These are phyloP conservation scores for Eurytoma adleriae DNA, from an alignment of 2,888 invertebrate species.

Conservation along the genomic window DNA sequence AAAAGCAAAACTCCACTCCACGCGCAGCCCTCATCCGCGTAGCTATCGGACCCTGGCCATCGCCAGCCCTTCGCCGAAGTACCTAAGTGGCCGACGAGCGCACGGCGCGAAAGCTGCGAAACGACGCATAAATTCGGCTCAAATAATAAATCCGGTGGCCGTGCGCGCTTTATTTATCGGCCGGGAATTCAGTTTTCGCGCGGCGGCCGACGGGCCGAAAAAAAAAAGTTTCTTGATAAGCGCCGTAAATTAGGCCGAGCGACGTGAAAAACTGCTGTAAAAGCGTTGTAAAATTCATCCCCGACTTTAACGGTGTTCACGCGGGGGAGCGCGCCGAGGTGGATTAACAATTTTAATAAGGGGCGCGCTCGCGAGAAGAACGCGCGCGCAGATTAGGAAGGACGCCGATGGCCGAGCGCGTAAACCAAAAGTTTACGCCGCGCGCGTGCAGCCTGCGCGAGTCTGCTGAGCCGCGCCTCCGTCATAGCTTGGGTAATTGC, in stretches of 20 bases:
- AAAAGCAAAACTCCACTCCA: no score
- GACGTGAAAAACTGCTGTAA: slow-evolving; percentile 15
- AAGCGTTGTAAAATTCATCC: slow-evolving; percentile 7
- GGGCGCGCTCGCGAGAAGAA: neutral
- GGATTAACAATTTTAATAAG: slow-evolving; percentile 63
- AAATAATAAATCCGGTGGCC: slow-evolving; percentile 16
- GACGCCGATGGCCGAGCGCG: neutral
- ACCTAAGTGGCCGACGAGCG: no score
- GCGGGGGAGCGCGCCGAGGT: neutral
- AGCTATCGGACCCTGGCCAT: no score
- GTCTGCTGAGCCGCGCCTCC: no score
- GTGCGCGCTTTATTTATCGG: slow-evolving; percentile 5
- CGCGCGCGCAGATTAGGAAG: neutral
- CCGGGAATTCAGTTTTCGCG: neutral
- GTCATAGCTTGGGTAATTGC: no score
- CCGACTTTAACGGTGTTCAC: neutral
- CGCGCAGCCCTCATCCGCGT: no score
- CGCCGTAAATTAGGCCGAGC: slow-evolving; percentile 29
- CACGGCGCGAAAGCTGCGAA: neutral
- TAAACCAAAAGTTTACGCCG: slow-evolving; percentile 30
- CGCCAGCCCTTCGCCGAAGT: no score
- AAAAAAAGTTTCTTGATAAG: slow-evolving; percentile 32
- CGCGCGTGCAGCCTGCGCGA: neutral
- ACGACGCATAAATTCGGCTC: neutral
- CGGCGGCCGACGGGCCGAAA: neutral